Percentiles rank a stretch among this genome's conserved stretches.
phyloP scores from a whole-genome alignment of 30 jellyfish, hydroid and myxozoan genomes.

The Aurelia aurita complex sp. Pacific region DNA sequence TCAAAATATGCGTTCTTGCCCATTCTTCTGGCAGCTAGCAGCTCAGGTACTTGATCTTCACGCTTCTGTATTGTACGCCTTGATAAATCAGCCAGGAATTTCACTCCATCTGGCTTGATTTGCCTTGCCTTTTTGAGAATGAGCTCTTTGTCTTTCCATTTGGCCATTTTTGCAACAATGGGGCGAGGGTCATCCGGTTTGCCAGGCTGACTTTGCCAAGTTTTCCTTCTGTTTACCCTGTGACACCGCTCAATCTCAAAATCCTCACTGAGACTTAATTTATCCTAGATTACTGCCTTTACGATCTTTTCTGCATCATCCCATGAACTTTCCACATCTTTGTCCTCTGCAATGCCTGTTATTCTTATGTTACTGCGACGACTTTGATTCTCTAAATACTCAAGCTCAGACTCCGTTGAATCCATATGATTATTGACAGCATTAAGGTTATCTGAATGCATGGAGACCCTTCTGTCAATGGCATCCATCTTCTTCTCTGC shows the following conservation, averaged over 20 bases:
- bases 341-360: slow-evolving; percentile 10
- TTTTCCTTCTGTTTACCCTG: background rate
- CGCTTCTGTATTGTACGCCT: too few relatives aligned
- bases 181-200: slow-evolving; percentile 46
- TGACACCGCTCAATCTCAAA: background rate
- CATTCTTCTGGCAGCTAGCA: background rate
- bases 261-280: background rate
- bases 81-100: background rate
- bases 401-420: slow-evolving; percentile 24
- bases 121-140: background rate
- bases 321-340: slow-evolving; percentile 11
- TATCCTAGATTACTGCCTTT: slow-evolving; percentile 4
- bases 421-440: slow-evolving; percentile 34
- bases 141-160: too few relatives aligned
- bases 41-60: too few relatives aligned
- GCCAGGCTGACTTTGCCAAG: slow-evolving; percentile 3
- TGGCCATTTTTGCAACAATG: slow-evolving; percentile 5
- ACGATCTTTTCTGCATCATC: background rate
- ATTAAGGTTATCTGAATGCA: slow-evolving; percentile 28
- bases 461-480: slow-evolving; percentile 9
- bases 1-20: background rate
- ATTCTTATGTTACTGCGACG: slow-evolving; percentile 21
- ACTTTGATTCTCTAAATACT: background rate
- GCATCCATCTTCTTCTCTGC: too few relatives aligned
- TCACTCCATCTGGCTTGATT: slow-evolving; percentile 24